Evolutionary conservation across 2,888 invertebrate species (phyloP).

Genomic region (Mystacides longicornis): DNA sequence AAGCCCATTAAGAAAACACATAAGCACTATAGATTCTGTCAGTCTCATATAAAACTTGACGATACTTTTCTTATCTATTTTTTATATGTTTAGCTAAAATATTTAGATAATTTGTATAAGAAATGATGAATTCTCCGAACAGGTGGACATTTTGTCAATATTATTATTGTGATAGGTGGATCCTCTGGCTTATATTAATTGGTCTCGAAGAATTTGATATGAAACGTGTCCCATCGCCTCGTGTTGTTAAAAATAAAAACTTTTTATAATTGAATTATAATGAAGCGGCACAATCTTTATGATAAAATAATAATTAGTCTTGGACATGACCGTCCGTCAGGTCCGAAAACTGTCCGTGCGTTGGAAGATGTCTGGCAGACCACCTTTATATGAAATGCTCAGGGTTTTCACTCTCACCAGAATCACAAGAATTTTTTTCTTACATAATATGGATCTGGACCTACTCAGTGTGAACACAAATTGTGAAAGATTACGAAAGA

Average conservation of each 20-base stretch:
- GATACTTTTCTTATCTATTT: too few species aligned
- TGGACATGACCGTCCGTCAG: constrained; percentile 1
- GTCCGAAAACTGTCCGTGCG: not conserved
- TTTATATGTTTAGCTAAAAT: too few species aligned
- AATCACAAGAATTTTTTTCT: too few species aligned
- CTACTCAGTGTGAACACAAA: too few species aligned
- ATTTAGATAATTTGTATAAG: too few species aligned
- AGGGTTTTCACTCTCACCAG: not conserved
- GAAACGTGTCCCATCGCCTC: not conserved
- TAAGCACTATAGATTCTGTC: too few species aligned
- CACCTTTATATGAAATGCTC: not conserved
- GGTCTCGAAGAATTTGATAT: not conserved
- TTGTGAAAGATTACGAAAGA: too few species aligned
- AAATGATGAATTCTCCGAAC: not conserved
- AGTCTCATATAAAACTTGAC: too few species aligned
- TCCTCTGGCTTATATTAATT: too few species aligned
- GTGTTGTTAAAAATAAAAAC: not conserved
- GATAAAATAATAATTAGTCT: constrained; percentile 5
- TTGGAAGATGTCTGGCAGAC: not conserved
- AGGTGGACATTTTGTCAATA: not conserved
- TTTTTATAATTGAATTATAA: not conserved
- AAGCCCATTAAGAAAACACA: too few species aligned
- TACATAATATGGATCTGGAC: too few species aligned
- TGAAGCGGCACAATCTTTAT: constrained; percentile 3
- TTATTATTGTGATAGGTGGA: too few species aligned